These are phyloP conservation scores for Hypothenemus hampei DNA, from an alignment of 1,140 invertebrate species.

Conservation along the genomic window DNA sequence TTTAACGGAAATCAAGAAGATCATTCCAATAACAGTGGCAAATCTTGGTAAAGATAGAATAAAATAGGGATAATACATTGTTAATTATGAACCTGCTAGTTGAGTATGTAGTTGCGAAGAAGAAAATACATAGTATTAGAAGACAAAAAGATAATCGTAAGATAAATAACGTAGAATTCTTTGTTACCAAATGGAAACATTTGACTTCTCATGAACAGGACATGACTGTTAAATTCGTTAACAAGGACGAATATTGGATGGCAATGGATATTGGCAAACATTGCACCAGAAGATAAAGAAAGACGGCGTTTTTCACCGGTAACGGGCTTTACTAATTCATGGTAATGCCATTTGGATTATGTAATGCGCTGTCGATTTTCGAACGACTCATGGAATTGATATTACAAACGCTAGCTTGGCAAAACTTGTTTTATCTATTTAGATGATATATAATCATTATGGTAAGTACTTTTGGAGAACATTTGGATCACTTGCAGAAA, in stretches of 20 bases:
- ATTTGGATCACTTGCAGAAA: constrained; percentile 38
- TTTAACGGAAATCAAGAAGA: neutral
- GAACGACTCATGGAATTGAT: constrained; percentile 31
- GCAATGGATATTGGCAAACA: too few species aligned
- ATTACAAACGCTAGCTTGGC: constrained; percentile 15
- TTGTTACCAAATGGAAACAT: neutral
- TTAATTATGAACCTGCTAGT: neutral
- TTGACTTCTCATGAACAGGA: neutral
- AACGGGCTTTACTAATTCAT: constrained; percentile 36
- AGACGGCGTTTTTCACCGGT: constrained; percentile 33
- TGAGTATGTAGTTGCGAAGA: neutral
- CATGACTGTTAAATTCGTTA: neutral
- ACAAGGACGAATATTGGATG: neutral
- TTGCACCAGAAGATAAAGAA: constrained; percentile 27
- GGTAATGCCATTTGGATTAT: constrained; percentile 44
- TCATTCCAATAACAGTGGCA: neutral
- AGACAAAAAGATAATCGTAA: neutral
- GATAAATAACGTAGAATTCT: neutral
- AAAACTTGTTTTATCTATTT: constrained; percentile 41
- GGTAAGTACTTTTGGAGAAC: constrained; percentile 40
- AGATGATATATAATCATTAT: constrained; percentile 46
- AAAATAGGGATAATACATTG: neutral
- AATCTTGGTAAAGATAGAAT: neutral
- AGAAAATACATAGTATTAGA: neutral
- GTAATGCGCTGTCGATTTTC: constrained; percentile 36